Base-by-base conservation (phyloP, 2,113 vertebrate genomes). In the Puffinus mauretanicus region DNA sequence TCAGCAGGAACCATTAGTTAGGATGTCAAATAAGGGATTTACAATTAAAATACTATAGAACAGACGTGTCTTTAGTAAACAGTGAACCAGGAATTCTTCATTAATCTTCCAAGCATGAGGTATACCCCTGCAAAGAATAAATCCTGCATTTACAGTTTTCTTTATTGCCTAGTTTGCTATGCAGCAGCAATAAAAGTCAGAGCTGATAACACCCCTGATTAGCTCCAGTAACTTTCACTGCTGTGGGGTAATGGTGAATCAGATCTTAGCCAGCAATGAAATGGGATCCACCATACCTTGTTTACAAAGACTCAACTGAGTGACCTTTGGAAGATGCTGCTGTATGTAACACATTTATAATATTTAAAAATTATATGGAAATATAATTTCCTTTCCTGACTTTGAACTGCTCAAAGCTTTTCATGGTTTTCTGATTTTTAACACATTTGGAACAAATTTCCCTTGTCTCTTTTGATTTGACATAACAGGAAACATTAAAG, bases 31-130 rank as follows among this genome's bases (percentile, higher is more conserved):
- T 94, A 97, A 85, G 86, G 58, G 79, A 97, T 97, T 98, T 98
- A 98, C 97, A 98, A 98, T 98, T 98, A 98, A 98, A 98, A 98
- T 96, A 93, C 89, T 95, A 94, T 95, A 97, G 95, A 97, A 98
- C 49, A 94, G 77, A 95, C 62, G 75, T 96, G 93, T 97, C 96
- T 98, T 98, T 98, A 98, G 98, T 98, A 98, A 98, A 98, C 97
- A 98, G 94, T 93, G 95, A 94, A 91, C 29, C 12, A 96, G 52
- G 80, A 98, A 97, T 97, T 97, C 95, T 95, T 97, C 98, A 98
- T 98, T 97, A 97, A 98, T 98, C 97, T 98, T 98, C 87, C 79
- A 98, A 97, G 94, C 93, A 94, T 95, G 87, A 97, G 96, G 73
- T 85, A 87, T 64, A 93, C 55, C 72, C 47, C 87, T 94, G 78